These are phyloP conservation scores for Palloptera scutellata DNA, from an alignment of 2,888 invertebrate species.

Conservation along the genomic window DNA sequence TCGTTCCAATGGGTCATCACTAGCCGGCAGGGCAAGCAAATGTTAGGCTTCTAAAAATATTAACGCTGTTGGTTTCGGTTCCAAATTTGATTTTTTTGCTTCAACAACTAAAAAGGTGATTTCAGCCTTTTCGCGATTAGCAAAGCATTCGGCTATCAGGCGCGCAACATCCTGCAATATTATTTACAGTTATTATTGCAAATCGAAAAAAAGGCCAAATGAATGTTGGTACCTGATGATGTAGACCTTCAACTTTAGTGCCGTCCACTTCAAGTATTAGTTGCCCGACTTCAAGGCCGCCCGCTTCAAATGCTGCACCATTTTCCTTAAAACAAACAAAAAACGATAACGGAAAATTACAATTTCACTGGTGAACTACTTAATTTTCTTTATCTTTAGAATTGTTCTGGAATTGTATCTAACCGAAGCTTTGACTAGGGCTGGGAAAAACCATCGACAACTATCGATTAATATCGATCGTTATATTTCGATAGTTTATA, in stretches of 20 bases:
- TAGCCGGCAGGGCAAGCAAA: constrained; percentile 87
- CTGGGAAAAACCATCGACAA: too few species aligned
- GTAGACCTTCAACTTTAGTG: constrained; percentile 78
- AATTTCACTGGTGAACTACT: too few species aligned
- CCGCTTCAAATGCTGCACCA: constrained; percentile 92
- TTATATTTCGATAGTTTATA: too few species aligned
- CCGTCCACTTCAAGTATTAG: constrained; percentile 92
- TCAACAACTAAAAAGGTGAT: constrained; percentile 94
- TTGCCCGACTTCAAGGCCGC: constrained; percentile 93
- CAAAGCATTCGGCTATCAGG: constrained; percentile 92
- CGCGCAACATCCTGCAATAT: constrained; percentile 80
- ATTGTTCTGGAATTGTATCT: too few species aligned
- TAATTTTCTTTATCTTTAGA: too few species aligned
- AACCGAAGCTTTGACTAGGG: too few species aligned
- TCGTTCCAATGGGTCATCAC: constrained; percentile 65
- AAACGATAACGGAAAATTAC: neutral
- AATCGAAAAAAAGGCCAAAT: neutral
- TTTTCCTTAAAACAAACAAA: constrained; percentile 74
- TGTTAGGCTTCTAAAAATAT: constrained; percentile 94
- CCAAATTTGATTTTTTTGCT: constrained; percentile 90
- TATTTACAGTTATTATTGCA: too few species aligned
- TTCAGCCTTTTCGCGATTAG: constrained; percentile 83
- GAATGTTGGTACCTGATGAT: constrained; percentile 77
- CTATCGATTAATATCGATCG: too few species aligned
- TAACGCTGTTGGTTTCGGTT: constrained; percentile 89